Evolutionary conservation across 2,113 vertebrate species (phyloP).

Genomic region (Clarias magur): DNA sequence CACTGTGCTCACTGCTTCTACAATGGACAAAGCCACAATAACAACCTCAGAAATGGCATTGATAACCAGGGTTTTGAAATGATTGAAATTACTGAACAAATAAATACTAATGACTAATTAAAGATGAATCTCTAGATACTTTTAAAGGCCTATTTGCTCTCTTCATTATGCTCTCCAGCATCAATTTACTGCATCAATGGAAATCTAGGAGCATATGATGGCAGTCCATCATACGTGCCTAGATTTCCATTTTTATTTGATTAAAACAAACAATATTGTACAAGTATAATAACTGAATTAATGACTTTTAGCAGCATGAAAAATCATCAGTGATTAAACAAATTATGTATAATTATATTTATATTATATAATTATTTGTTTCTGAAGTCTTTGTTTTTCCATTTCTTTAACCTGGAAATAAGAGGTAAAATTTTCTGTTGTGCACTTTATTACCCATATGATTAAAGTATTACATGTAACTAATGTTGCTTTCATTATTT

Average conservation of each 20-base stretch:
- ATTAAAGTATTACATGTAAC: too few relatives aligned
- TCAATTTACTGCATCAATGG: background rate
- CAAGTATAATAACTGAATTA: background rate
- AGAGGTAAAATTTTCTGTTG: background rate
- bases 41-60: background rate
- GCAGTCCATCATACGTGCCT: background rate
- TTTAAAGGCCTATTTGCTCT: background rate
- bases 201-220: too few relatives aligned
- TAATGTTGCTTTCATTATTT: too few relatives aligned
- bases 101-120: background rate
- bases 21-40: background rate
- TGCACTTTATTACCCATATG: too few relatives aligned
- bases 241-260: background rate
- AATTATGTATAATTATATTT: background rate
- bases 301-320: background rate
- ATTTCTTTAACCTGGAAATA: background rate
- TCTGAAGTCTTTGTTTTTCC: background rate
- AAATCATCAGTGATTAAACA: background rate
- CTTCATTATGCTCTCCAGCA: background rate
- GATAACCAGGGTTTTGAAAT: slow-evolving; percentile 18
- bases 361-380: background rate
- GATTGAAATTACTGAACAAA: slow-evolving; percentile 7
- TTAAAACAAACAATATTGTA: background rate
- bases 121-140: background rate
- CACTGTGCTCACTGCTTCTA: background rate